These are phyloP conservation scores for Vesta saturnalis DNA, from an alignment of 2,888 invertebrate genomes.

Conservation along the genomic window DNA sequence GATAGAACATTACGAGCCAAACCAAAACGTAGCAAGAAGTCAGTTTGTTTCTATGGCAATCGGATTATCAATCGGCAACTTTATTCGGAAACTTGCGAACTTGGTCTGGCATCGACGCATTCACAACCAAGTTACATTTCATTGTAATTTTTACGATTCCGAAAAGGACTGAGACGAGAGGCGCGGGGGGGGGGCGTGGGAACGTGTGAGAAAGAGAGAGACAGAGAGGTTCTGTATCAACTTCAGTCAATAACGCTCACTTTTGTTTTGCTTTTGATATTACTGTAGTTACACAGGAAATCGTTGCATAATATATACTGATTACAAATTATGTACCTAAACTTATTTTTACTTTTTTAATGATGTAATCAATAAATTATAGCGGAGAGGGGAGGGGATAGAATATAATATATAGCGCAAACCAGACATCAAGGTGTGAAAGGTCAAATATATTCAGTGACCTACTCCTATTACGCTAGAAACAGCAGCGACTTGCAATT, in stretches of 20 bases:
- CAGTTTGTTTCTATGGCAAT: slow-evolving; percentile 9
- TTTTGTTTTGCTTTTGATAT: background rate
- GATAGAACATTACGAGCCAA: background rate
- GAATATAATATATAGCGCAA: background rate
- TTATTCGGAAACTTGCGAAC: background rate
- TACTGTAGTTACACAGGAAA: too few species aligned
- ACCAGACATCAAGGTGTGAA: background rate
- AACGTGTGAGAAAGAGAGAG: too few species aligned
- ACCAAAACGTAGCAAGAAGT: background rate
- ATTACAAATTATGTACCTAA: too few species aligned
- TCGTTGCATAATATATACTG: too few species aligned
- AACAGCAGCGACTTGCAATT: too few species aligned
- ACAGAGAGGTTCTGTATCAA: background rate
- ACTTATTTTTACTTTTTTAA: too few species aligned
- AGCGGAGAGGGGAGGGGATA: too few species aligned
- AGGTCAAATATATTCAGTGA: background rate
- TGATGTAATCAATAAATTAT: too few species aligned
- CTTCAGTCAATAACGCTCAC: slow-evolving; percentile 6
- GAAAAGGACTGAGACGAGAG: too few species aligned
- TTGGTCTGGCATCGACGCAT: slow-evolving; percentile 11
- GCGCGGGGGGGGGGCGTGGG: background rate
- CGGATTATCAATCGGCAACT: slow-evolving; percentile 11
- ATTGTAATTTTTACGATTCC: slow-evolving; percentile 14
- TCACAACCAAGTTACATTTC: background rate
- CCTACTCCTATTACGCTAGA: too few species aligned